Conservation (phyloP, 2,113 vertebrate species). For the Dromiciops gliroides region DNA sequence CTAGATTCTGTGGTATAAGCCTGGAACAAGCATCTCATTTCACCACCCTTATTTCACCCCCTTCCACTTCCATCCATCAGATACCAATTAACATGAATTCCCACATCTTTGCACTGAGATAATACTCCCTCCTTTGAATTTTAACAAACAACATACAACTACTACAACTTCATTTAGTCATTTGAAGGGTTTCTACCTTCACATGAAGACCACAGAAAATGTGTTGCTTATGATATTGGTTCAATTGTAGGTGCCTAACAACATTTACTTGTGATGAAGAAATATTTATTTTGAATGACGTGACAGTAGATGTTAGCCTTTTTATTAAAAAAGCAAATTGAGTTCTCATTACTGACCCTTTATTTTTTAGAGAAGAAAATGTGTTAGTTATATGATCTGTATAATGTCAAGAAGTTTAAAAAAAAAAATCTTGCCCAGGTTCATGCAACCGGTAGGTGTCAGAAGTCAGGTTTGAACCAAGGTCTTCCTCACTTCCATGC, state of each 20-base stretch:
- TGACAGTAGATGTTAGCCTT: background rate
- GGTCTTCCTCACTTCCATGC: no score
- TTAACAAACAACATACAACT: no score
- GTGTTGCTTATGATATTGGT: conserved; percentile 2
- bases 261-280: background rate
- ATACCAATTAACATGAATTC: background rate
- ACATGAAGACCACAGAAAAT: background rate
- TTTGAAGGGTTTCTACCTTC: background rate
- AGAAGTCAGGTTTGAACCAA: no score
- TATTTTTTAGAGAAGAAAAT: conserved; percentile 60
- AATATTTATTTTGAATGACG: conserved; percentile 27
- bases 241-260: conserved; percentile 21
- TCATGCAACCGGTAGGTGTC: no score
- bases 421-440: no score
- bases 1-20: background rate
- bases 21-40: no score
- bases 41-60: no score
- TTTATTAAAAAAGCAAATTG: conserved; percentile 10
- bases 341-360: conserved; percentile 44
- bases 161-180: conserved; percentile 17
- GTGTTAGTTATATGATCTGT: conserved; percentile 65
- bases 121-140: conserved; percentile 22
- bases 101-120: background rate
- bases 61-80: no score
- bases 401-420: conserved; percentile 44